phyloP scores from a whole-genome alignment of 2,113 vertebrate species.

The Mastomys natalensis region DNA sequence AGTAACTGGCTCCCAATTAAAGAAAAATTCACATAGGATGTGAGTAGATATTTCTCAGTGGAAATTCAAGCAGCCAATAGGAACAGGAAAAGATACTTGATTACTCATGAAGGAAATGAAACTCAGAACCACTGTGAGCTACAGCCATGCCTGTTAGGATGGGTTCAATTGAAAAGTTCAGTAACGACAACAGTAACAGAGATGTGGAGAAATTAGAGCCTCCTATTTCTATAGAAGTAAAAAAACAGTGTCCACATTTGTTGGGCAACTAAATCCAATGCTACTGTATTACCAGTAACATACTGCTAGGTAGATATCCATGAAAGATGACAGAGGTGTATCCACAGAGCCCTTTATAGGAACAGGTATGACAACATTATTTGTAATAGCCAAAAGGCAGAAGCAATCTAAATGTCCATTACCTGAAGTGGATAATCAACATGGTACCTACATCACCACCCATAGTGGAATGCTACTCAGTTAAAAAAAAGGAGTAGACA shows the following conservation, averaged over 20 bases:
- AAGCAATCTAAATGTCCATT: background rate
- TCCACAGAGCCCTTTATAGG: background rate
- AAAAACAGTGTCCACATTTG: background rate
- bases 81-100: background rate
- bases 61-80: background rate
- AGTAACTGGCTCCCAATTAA: slow-evolving; percentile 26
- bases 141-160: background rate
- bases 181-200: background rate
- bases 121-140: background rate
- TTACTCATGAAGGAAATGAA: slow-evolving; percentile 15
- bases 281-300: background rate
- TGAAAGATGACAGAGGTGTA: slow-evolving; percentile 31
- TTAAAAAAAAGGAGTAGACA: background rate
- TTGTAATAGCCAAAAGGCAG: background rate
- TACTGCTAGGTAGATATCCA: background rate
- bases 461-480: background rate
- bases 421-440: background rate
- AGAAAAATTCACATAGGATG: slow-evolving; percentile 22
- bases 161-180: background rate
- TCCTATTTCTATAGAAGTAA: background rate
- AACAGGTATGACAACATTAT: slow-evolving; percentile 11
- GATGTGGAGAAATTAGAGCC: background rate
- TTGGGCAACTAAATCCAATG: background rate
- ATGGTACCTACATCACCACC: background rate
- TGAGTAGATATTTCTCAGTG: slow-evolving; percentile 15